A percentile compares a stretch with the other conserved stretches of the same genome.
phyloP scores from a whole-genome alignment of 2,888 invertebrate species.

The Papilio gigon region DNA sequence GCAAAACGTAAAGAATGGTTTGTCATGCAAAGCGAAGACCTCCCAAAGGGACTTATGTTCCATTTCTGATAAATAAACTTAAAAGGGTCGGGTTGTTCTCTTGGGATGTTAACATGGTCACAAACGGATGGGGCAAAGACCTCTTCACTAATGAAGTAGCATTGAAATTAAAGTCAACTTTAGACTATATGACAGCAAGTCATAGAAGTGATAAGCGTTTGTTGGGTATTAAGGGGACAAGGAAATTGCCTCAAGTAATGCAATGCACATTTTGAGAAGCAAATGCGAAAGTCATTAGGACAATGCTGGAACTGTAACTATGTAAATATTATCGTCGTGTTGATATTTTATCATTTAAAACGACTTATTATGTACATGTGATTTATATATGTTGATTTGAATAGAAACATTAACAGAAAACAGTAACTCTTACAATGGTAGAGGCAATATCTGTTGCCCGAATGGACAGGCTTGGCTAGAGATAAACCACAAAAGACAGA shows the following conservation, averaged over 20 bases:
- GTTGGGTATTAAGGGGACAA: conserved; percentile 28
- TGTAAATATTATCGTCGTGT: conserved; percentile 5
- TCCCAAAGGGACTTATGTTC: conserved; percentile 60
- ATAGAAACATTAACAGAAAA: too few relatives aligned
- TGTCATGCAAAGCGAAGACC: conserved; percentile 64
- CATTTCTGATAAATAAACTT: conserved; percentile 72
- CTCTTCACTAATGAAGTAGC: conserved; percentile 44
- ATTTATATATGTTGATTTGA: too few relatives aligned
- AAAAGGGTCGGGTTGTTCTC: conserved; percentile 66
- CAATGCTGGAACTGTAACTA: conserved; percentile 8
- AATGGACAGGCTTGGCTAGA: too few relatives aligned
- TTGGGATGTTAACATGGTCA: conserved; percentile 52
- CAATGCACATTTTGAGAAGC: background rate
- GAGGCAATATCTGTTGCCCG: too few relatives aligned
- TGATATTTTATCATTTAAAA: background rate
- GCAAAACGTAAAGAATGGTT: conserved; percentile 43
- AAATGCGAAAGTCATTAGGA: conserved; percentile 33
- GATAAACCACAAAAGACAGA: too few relatives aligned
- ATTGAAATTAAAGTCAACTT: conserved; percentile 43
- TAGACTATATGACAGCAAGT: conserved; percentile 9
- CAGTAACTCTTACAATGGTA: too few relatives aligned
- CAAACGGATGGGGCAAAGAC: conserved; percentile 48
- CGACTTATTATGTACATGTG: too few relatives aligned
- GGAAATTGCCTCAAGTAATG: conserved; percentile 24
- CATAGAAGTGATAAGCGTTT: conserved; percentile 30